Conservation (phyloP, 2,113 vertebrate genomes). For the Gila orcuttii region DNA sequence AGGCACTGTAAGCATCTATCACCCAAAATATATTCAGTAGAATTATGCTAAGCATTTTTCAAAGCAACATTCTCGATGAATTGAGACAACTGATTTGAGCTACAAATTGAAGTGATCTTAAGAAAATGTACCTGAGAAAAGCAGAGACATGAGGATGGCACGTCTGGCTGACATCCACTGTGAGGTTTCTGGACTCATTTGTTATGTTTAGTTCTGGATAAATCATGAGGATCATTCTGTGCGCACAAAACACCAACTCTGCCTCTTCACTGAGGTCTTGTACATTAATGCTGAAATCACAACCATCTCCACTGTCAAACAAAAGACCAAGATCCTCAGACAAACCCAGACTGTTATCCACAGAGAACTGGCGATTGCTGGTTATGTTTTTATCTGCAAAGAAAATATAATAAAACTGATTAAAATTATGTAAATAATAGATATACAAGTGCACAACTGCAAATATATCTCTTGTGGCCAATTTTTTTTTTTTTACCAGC, state of each 20-base stretch:
- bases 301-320: slow-evolving; percentile 70
- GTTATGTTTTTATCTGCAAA: slow-evolving; percentile 37
- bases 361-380: background rate
- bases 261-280: slow-evolving; percentile 41
- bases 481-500: too few species aligned
- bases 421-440: background rate
- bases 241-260: slow-evolving; percentile 65
- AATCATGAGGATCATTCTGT: slow-evolving; percentile 69
- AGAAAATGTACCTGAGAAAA: slow-evolving; percentile 70
- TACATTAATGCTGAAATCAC: slow-evolving; percentile 70
- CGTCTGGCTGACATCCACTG: slow-evolving; percentile 58
- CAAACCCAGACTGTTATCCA: slow-evolving; percentile 74
- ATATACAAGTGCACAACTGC: background rate
- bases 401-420: background rate
- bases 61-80: background rate
- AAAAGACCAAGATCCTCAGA: slow-evolving; percentile 65
- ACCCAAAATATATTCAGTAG: background rate
- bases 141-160: slow-evolving; percentile 66
- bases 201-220: slow-evolving; percentile 60
- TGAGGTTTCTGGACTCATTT: slow-evolving; percentile 38
- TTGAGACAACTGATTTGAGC: background rate
- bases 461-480: background rate
- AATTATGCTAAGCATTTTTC: background rate
- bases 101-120: background rate
- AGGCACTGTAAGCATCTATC: background rate